Evolutionary conservation across 2,113 vertebrate genomes (phyloP).

Genomic region (Thalassoma bifasciatum): DNA sequence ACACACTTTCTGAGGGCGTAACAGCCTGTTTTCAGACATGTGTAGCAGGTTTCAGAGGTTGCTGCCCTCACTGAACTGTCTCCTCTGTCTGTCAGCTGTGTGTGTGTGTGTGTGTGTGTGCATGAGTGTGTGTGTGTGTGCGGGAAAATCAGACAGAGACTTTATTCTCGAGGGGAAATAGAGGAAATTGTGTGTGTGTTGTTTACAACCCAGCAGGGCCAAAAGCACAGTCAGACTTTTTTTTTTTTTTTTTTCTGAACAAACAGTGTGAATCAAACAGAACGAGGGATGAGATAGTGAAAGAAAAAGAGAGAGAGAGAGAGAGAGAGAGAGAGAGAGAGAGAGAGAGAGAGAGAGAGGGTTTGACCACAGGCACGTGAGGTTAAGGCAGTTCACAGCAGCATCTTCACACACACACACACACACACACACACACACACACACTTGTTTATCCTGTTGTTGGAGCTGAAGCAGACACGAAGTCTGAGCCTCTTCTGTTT

Average conservation of each 20-base stretch:
- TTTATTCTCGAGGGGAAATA: conserved; percentile 18
- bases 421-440: conserved; percentile 23
- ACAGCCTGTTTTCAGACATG: conserved; percentile 20
- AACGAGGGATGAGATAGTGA: too few species aligned
- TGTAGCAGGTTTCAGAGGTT: conserved; percentile 40
- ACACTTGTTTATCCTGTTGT: conserved; percentile 31
- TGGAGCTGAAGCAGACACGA: too few species aligned
- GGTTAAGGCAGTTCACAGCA: conserved; percentile 20
- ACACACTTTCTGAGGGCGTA: conserved; percentile 27
- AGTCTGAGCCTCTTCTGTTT: neutral
- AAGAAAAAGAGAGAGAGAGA: too few species aligned
- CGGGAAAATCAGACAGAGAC: conserved; percentile 6
- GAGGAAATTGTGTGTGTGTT: conserved; percentile 49
- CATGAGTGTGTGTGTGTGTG: too few species aligned
- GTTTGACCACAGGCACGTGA: too few species aligned
- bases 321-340: conserved; percentile 1
- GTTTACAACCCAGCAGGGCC: conserved; percentile 28
- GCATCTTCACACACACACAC: conserved; percentile 23
- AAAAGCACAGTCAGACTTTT: neutral
- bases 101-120: too few species aligned
- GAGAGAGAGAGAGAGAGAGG: neutral
- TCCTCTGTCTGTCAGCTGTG: conserved; percentile 2
- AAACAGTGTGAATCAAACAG: conserved; percentile 56
- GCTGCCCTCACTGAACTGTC: conserved; percentile 27
- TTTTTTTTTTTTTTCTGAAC: too few species aligned